Percentiles rank a stretch among this genome's conserved stretches.
Conservation (phyloP, 1,140 invertebrate genomes). For the Drosophila grimshawi region DNA sequence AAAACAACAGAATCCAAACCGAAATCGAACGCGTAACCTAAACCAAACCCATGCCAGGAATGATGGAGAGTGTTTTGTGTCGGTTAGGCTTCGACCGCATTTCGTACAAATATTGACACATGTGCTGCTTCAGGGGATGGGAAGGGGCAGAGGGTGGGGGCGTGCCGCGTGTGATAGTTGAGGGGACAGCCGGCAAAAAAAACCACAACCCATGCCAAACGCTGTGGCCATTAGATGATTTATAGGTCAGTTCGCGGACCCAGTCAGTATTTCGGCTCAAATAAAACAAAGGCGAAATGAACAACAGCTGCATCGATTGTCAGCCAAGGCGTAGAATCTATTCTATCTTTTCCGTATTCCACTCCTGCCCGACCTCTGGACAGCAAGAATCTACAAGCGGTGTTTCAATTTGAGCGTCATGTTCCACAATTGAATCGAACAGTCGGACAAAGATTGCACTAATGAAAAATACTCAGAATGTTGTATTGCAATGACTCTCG, state of each 20-base stretch:
- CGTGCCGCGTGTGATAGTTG: not conserved
- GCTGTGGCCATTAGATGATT: constrained; percentile 78
- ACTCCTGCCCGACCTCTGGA: not conserved
- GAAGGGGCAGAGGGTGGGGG: constrained; percentile 1
- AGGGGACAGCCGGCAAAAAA: not conserved
- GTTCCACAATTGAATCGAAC: constrained; percentile 56
- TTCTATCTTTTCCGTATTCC: not conserved
- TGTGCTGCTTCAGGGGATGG: constrained; percentile 39
- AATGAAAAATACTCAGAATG: constrained; percentile 63
- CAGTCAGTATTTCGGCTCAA: constrained; percentile 26
- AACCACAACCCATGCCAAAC: constrained; percentile 43
- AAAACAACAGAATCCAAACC: constrained; percentile 39
- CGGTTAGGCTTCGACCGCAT: constrained; percentile 74
- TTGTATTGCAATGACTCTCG: constrained; percentile 39
- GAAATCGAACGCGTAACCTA: constrained; percentile 50
- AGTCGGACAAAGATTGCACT: constrained; percentile 54
- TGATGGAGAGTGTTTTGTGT: constrained; percentile 77
- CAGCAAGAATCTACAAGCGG: not conserved
- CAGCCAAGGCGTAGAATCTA: constrained; percentile 18
- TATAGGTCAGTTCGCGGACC: constrained; percentile 65
- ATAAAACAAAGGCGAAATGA: constrained; percentile 51
- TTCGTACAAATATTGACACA: constrained; percentile 81
- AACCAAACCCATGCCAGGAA: constrained; percentile 35
- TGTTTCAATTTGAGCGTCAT: constrained; percentile 21
- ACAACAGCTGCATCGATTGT: constrained; percentile 69